A percentile compares a stretch with the other conserved stretches of the same genome.
Conservation (phyloP, 2,797 vertebrate genomes). For the Sebastes vulpes region DNA sequence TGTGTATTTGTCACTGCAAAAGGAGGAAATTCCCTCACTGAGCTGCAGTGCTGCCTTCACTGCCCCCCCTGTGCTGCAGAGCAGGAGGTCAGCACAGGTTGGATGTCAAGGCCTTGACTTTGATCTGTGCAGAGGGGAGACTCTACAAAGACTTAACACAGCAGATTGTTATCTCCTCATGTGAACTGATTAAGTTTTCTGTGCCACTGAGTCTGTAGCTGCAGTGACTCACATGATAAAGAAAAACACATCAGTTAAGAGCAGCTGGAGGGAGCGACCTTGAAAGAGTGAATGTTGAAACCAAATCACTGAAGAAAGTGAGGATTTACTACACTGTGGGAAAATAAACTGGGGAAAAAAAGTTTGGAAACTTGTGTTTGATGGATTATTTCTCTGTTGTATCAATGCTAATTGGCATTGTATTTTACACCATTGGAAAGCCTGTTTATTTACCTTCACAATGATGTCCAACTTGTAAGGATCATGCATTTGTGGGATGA, state of each 20-base stretch:
- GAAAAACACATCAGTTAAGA: neutral
- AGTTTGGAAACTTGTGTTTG: too few species aligned
- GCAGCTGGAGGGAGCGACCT: neutral
- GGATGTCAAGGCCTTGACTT: constrained; percentile 49
- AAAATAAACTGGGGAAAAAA: neutral
- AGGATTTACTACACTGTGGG: constrained; percentile 53
- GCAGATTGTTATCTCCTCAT: constrained; percentile 32
- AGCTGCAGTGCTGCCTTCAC: constrained; percentile 43
- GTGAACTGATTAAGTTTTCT: constrained; percentile 11
- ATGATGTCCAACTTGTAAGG: too few species aligned
- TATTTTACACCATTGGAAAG: too few species aligned
- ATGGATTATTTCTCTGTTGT: too few species aligned
- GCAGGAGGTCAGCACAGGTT: constrained; percentile 43
- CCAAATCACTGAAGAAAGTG: neutral
- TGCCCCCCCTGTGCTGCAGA: constrained; percentile 21
- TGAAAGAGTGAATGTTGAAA: neutral
- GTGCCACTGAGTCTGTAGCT: neutral
- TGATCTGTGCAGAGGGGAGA: constrained; percentile 35
- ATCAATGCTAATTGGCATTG: too few species aligned
- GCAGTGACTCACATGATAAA: neutral
- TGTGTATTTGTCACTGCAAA: constrained; percentile 80
- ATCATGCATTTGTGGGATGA: too few species aligned
- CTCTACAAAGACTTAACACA: constrained; percentile 16
- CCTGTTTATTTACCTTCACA: too few species aligned
- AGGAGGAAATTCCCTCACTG: constrained; percentile 81